A percentile compares a stretch with the other conserved stretches of the same genome.
Evolutionary conservation across 2,113 vertebrate species (phyloP).

Genomic region (Pogonocichla stellata): DNA sequence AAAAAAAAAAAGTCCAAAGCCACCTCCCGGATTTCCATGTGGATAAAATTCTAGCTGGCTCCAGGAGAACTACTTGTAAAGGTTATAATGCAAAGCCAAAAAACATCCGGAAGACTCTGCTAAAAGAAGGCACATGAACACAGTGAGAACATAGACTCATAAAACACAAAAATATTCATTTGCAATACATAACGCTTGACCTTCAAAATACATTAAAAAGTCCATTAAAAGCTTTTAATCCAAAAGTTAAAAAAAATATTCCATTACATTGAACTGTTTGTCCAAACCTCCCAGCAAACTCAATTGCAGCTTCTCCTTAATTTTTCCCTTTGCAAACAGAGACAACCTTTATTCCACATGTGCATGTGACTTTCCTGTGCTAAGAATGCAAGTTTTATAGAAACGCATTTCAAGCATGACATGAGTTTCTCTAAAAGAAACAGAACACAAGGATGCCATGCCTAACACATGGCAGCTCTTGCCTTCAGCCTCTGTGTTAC

Average conservation of each 20-base stretch:
- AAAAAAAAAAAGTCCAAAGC: neutral
- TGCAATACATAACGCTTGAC: neutral
- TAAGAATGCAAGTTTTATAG: neutral
- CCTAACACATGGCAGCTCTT: neutral
- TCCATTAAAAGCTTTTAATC: neutral
- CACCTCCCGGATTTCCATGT: neutral
- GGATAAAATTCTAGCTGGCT: neutral
- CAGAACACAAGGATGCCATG: neutral
- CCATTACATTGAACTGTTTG: neutral
- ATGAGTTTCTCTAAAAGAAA: neutral
- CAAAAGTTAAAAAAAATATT: neutral
- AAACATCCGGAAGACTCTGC: neutral
- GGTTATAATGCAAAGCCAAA: neutral
- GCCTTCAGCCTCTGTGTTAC: neutral
- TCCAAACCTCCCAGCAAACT: neutral
- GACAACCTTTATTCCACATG: neutral
- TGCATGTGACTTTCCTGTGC: neutral
- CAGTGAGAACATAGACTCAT: neutral
- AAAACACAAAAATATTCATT: neutral
- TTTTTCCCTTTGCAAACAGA: neutral
- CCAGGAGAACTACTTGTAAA: neutral
- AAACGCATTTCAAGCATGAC: neutral
- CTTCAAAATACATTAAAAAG: neutral
- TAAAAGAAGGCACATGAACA: neutral
- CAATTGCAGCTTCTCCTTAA: neutral